Evolutionary conservation across 2,113 vertebrate genomes (phyloP), one percentile per base, ranked within the genome.

Genomic region (Xyrauchen texanus): DNA sequence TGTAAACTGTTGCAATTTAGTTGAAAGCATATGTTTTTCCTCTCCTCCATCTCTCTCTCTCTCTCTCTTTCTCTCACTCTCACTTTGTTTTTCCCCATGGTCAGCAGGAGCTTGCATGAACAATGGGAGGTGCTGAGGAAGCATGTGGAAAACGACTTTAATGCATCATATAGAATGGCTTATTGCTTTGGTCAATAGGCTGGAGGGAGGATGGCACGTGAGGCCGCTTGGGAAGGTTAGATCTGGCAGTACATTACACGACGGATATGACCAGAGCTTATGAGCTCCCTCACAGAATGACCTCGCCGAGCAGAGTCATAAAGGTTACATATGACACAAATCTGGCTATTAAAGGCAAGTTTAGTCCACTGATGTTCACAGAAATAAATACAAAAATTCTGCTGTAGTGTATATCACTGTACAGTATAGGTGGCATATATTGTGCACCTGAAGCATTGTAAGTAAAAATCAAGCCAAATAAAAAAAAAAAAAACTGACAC

Each of bases 131-230:
- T 98, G 97, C 98, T 98, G 98, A 98, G 96, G 95, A 97, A 95
- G 97, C 97, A 98, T 97, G 96, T 98, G 95, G 95, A 98, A 99
- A 99, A 98, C 97, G 95, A 97, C 97, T 98, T 98, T 98, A 99
- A 98, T 98, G 96, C 94, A 96, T 96, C 96, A 95, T 97, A 98
- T 94, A 97, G 95, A 96, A 98, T 95, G 96, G 96, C 96, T 99
- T 99, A 99, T 99, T 98, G 96, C 97, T 95, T 97, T 97, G 95
- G 98, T 98, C 98, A 99, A 97, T 98, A 96, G 95, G 95, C 94
- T 94, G 93, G 95, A 91, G 93, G 95, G 94, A 96, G 95, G 95
- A 98, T 94, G 94, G 94, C 93, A 93, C 93, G 92, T 95, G 93
- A 93, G 93, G 95, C 95, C 95, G 91, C 96, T 94, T 96, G 96